Conservation (phyloP, 2,797 vertebrate genomes). For the Sardinella longiceps region DNA sequence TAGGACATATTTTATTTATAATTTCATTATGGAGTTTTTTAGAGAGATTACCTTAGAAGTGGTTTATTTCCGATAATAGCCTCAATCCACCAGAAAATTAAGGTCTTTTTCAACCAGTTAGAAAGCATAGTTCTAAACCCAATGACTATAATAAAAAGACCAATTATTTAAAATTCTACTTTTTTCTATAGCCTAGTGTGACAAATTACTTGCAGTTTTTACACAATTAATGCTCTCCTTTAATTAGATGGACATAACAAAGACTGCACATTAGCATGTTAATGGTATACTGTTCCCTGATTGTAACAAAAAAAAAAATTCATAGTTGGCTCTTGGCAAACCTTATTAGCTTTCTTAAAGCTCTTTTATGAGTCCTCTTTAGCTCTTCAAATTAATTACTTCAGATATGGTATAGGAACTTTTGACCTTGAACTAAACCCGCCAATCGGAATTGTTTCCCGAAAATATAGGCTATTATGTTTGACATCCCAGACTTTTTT, state of each 20-base stretch:
- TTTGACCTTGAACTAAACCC: neutral
- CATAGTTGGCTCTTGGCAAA: neutral
- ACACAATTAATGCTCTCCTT: constrained; percentile 44
- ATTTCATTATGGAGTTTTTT: neutral
- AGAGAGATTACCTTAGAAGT: neutral
- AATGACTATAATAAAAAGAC: neutral
- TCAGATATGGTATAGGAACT: neutral
- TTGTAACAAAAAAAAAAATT: constrained; percentile 44
- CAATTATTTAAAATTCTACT: neutral
- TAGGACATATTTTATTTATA: constrained; percentile 1
- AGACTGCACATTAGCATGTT: constrained; percentile 52
- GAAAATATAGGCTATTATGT: too few species aligned
- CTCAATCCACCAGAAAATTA: neutral
- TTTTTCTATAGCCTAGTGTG: constrained; percentile 28
- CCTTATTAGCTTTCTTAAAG: constrained; percentile 2
- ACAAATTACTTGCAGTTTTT: constrained; percentile 33
- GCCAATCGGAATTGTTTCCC: neutral
- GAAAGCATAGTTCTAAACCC: neutral
- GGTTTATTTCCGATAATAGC: neutral
- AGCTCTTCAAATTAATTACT: constrained; percentile 8
- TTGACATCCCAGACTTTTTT: too few species aligned
- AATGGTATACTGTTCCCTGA: constrained; percentile 47
- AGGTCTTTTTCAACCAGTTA: neutral
- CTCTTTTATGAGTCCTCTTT: neutral
- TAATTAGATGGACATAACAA: constrained; percentile 47